phyloP scores from a whole-genome alignment of 1,140 invertebrate genomes.

The Homalodisca vitripennis region DNA sequence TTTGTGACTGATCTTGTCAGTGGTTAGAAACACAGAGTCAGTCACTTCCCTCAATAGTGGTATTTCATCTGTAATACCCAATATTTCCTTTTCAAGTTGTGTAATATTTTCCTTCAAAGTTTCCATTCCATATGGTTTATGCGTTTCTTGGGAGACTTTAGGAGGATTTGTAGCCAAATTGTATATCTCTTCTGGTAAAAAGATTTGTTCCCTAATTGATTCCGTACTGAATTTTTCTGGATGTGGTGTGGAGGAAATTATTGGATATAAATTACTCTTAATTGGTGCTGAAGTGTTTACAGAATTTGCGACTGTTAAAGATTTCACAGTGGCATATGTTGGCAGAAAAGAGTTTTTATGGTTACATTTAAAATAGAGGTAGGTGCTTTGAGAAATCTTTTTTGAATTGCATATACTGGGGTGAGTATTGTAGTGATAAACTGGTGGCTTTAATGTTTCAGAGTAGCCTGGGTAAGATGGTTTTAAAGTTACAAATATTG shows the following conservation, averaged over 20 bases:
- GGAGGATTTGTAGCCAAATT: neutral
- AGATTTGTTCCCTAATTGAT: neutral
- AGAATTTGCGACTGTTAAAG: neutral
- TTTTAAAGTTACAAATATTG: neutral
- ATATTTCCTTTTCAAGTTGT: neutral
- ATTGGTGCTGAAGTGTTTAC: no score
- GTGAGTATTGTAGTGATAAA: no score
- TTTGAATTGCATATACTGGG: no score
- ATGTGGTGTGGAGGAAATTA: no score
- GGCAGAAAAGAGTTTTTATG: neutral
- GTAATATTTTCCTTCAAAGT: neutral
- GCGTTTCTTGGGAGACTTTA: neutral
- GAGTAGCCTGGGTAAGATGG: conserved; percentile 5
- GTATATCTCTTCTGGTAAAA: neutral
- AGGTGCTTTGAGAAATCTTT: neutral
- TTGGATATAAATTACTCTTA: no score
- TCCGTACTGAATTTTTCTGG: conserved; percentile 5
- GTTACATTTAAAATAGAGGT: neutral
- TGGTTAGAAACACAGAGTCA: neutral
- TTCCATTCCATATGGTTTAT: neutral
- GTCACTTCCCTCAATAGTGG: neutral
- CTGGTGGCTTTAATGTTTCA: neutral
- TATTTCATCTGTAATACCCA: neutral
- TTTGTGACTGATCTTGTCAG: neutral
- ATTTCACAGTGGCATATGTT: neutral